phyloP scores from a whole-genome alignment of 2,113 vertebrate genomes.

The Epinephelus moara region DNA sequence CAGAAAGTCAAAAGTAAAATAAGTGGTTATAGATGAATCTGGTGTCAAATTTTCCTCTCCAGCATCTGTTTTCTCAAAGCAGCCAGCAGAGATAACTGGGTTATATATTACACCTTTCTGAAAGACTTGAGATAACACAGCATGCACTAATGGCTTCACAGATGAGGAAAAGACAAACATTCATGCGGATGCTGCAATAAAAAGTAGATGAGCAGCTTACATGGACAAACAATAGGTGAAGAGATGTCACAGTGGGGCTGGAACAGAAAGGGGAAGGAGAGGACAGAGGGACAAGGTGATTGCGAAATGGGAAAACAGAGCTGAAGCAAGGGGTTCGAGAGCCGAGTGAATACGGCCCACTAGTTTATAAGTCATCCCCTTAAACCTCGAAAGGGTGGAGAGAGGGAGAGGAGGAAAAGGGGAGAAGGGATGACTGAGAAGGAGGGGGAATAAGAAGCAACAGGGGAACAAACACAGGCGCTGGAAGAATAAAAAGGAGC shows the following conservation, averaged over 20 bases:
- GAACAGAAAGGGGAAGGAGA: not conserved
- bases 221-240: constrained; percentile 43
- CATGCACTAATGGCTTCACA: constrained; percentile 36
- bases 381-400: not conserved
- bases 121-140: constrained; percentile 36
- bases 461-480: not conserved
- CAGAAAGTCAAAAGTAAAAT: constrained; percentile 14
- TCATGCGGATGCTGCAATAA: constrained; percentile 23
- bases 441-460: constrained; percentile 7
- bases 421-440: constrained; percentile 15
- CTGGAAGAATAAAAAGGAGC: not conserved
- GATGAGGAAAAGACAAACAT: constrained; percentile 48
- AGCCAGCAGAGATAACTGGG: not conserved
- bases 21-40: not conserved
- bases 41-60: not conserved
- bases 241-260: constrained; percentile 14
- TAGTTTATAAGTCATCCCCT: constrained; percentile 57
- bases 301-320: constrained; percentile 11
- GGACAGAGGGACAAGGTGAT: not conserved
- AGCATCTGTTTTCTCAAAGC: not conserved
- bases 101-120: constrained; percentile 40
- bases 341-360: constrained; percentile 19
- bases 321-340: not conserved
- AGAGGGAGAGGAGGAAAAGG: not conserved
- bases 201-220: constrained; percentile 45